Percentiles rank a stretch among this genome's conserved stretches.
phyloP scores from a whole-genome alignment of 2,888 invertebrate genomes.

The Zeuzera pyrina region DNA sequence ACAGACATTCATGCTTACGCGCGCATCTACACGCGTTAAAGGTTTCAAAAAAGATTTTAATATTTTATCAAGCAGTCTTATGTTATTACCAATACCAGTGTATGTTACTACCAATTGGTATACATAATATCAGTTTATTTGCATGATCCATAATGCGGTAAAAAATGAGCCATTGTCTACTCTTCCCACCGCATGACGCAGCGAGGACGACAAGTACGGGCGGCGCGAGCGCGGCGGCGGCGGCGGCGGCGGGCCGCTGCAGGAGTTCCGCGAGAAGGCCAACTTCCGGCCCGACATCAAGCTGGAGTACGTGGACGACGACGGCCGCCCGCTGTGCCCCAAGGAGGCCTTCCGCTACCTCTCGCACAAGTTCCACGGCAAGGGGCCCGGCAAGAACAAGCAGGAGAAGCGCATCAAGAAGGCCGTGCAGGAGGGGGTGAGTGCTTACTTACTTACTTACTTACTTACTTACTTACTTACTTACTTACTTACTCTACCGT shows the following conservation, averaged over 20 bases:
- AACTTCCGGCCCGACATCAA: constrained; percentile 94
- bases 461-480: no score
- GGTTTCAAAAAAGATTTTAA: no score
- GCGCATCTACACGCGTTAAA: no score
- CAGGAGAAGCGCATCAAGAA: constrained; percentile 97
- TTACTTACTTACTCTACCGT: no score
- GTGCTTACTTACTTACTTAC: constrained; percentile 23
- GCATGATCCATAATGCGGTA: no score
- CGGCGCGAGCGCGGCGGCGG: constrained; percentile 79
- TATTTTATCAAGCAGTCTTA: no score
- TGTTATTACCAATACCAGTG: no score
- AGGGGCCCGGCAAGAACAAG: constrained; percentile 99
- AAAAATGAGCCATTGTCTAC: no score
- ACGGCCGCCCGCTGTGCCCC: constrained; percentile 90
- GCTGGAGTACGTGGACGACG: constrained; percentile 97
- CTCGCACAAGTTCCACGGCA: constrained; percentile 99
- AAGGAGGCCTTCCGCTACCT: constrained; percentile 98
- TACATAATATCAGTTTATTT: no score
- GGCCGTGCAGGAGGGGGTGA: constrained; percentile 90
- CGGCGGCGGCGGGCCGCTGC: constrained; percentile 84
- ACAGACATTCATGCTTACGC: no score
- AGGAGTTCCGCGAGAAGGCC: constrained; percentile 93
- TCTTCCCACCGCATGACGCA: no score
- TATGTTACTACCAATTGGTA: no score
- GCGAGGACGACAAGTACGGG: constrained; percentile 86